phyloP scores from a whole-genome alignment of 2,888 invertebrate genomes.

The Zaprionus obscuricornis region DNA sequence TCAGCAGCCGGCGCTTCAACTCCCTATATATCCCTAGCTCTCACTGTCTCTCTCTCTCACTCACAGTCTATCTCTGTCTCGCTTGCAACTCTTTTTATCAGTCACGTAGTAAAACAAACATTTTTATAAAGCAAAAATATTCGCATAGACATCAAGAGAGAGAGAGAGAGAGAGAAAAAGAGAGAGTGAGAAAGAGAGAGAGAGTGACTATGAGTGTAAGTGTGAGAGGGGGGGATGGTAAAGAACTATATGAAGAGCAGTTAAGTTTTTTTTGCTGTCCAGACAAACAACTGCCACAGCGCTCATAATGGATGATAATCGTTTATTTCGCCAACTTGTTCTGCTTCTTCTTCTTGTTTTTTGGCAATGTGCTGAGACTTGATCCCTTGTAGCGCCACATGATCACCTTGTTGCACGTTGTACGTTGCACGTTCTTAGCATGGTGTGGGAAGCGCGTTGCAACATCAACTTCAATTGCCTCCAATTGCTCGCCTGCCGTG shows the following conservation, averaged over 20 bases:
- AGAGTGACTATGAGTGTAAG: too few relatives aligned
- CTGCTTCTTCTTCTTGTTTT: constrained; percentile 10
- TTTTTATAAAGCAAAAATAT: constrained; percentile 79
- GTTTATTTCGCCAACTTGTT: constrained; percentile 58
- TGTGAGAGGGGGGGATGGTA: too few relatives aligned
- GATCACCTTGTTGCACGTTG: constrained; percentile 43
- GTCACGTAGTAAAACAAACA: constrained; percentile 84
- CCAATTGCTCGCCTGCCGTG: constrained; percentile 59
- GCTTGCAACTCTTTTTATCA: constrained; percentile 71
- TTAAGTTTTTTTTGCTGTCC: constrained; percentile 1
- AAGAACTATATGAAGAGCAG: constrained; percentile 36
- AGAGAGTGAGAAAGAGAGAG: too few relatives aligned
- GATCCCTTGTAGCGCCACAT: constrained; percentile 69
- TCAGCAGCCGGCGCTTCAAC: constrained; percentile 58
- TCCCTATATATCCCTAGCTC: neutral
- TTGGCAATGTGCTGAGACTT: constrained; percentile 32
- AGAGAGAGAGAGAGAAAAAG: neutral
- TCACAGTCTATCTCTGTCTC: constrained; percentile 1
- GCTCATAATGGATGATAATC: constrained; percentile 82
- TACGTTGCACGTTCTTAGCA: constrained; percentile 27
- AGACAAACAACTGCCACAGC: constrained; percentile 56
- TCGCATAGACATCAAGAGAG: constrained; percentile 6
- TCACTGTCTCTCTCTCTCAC: neutral
- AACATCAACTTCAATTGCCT: constrained; percentile 52
- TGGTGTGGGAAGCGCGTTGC: constrained; percentile 67